Evolutionary conservation across 2,888 invertebrate species (phyloP), one percentile per base, ranked within the genome.

Genomic region (Synergus itoensis): DNA sequence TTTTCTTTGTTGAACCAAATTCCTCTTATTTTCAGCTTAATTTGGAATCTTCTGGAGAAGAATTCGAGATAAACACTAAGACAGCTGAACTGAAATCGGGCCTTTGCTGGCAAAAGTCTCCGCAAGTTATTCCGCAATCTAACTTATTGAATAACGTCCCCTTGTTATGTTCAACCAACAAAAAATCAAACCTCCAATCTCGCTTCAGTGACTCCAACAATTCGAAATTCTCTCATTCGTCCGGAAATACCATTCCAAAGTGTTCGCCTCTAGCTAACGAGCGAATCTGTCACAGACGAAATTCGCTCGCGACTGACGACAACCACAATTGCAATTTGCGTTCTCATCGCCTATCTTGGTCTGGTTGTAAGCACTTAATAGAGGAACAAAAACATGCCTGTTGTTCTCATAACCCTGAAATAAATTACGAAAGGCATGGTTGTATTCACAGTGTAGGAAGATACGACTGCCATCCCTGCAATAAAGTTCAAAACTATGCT

Each of bases 21-120:
- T 43, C 16, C 4, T 18, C 0, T 43, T 16, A 16, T 48, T 69
- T 73, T n/a, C 12, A 73, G 73, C n/a, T 73, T 11, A 73, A 73
- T 73, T 16, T 73, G 28, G 73, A 73, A 36, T 73, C 73, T 8
- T 5, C 36, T 4, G 18, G 11, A 36, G 73, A 73, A 53, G 73
- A 73, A 36, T 73, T n/a, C 53, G n/a, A 73, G 1, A n/a, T 53
- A 36, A 11, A 12, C 36, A 36, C n/a, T 5, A 73, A 73, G 48
- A 79, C 79, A 84, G 83, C 78, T 86, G 83, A 84, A 81, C 28
- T 82, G 80, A n/a, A 82, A 79, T 2, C 82, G 80, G 67, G 4
- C 69, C 85, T 63, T 80, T 81, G 12, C 88, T 16, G 84, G 83
- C 62, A 90, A 88, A 79, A 90, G 89, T 53, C 76, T 79, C 0